Conservation (phyloP, 1,140 invertebrate genomes). For the Cryptotermes secundus region DNA sequence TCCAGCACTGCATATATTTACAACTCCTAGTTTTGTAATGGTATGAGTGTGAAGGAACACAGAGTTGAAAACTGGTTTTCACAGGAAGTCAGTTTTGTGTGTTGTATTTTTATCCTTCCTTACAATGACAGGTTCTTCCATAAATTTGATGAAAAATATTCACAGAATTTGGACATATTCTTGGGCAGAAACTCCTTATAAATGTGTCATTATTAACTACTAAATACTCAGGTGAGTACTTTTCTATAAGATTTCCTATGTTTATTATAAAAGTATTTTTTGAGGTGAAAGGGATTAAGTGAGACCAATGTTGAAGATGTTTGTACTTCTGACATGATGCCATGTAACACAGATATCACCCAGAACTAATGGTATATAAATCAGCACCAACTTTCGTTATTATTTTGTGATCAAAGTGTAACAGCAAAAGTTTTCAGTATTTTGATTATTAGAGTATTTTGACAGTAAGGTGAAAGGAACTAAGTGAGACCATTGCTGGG, state of each 20-base stretch:
- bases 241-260: neutral
- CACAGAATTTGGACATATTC: neutral
- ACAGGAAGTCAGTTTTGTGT: too few species aligned
- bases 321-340: too few species aligned
- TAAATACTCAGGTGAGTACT: neutral
- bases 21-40: neutral
- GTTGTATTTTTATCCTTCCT: too few species aligned
- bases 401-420: too few species aligned
- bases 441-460: neutral
- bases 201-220: neutral
- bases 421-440: neutral
- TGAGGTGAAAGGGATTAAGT: neutral
- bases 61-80: too few species aligned
- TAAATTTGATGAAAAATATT: too few species aligned
- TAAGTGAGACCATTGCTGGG: neutral
- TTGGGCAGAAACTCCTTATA: neutral
- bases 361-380: too few species aligned
- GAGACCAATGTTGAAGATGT: too few species aligned
- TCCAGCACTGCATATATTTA: neutral
- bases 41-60: too few species aligned
- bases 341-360: too few species aligned
- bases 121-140: too few species aligned
- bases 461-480: neutral
- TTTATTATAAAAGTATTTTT: neutral
- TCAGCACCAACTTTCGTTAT: too few species aligned